A percentile compares a stretch with the other conserved stretches of the same genome.
phyloP scores from a whole-genome alignment of 2,113 vertebrate species.

The Mesembrinibis cayennensis region DNA sequence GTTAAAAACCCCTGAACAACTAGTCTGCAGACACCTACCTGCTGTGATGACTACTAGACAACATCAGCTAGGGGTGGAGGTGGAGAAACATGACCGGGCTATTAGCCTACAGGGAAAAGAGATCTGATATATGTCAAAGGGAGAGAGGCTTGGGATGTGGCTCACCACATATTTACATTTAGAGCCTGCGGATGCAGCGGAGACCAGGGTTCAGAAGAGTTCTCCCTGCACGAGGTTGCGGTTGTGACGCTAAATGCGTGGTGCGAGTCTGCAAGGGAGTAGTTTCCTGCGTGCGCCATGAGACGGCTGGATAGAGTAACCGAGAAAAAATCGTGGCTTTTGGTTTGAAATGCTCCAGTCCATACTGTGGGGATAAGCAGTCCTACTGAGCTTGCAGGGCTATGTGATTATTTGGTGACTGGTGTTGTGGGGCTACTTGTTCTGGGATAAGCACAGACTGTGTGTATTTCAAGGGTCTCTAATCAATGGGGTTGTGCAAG shows the following conservation, averaged over 20 bases:
- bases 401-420: too few species aligned
- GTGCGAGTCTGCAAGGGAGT: too few species aligned
- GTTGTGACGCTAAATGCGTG: not conserved
- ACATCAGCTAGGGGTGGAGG: too few species aligned
- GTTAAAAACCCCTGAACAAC: not conserved
- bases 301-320: rapidly evolving
- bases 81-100: not conserved
- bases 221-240: too few species aligned
- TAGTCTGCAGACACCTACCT: not conserved
- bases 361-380: rapidly evolving
- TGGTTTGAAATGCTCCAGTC: not conserved
- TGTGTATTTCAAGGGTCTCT: too few species aligned
- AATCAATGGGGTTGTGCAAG: not conserved
- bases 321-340: not conserved
- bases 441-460: not conserved
- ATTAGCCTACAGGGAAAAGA: too few species aligned
- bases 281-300: rapidly evolving
- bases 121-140: not conserved
- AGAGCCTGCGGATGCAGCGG: not conserved
- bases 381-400: too few species aligned
- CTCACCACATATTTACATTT: not conserved
- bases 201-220: not conserved
- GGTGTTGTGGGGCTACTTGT: not conserved
- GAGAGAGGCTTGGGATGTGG: not conserved
- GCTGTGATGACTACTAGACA: not conserved